A percentile compares a stretch with the other conserved stretches of the same genome.
phyloP scores from a whole-genome alignment of 1,140 invertebrate genomes.

The Metaphire vulgaris region DNA sequence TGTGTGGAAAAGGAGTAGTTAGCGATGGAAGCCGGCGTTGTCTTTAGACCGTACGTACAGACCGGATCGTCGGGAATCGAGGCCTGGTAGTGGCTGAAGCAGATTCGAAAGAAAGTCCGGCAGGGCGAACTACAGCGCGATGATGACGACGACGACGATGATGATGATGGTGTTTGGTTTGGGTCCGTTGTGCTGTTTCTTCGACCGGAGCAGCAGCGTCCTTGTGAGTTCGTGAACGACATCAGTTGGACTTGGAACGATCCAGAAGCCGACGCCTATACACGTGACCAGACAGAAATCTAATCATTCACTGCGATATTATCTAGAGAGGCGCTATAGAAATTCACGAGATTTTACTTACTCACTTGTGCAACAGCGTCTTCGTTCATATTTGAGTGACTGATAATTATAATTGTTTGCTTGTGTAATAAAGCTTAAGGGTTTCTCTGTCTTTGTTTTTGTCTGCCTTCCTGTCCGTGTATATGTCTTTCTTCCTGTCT shows the following conservation, averaged over 20 bases:
- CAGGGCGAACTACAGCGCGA: constrained; percentile 59
- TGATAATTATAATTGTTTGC: no score
- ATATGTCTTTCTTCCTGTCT: no score
- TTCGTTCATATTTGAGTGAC: no score
- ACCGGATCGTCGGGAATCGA: constrained; percentile 75
- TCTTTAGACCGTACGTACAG: constrained; percentile 83
- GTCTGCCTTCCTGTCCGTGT: no score
- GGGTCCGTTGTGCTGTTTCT: constrained; percentile 44
- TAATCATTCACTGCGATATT: no score
- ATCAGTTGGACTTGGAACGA: constrained; percentile 84
- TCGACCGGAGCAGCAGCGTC: constrained; percentile 71
- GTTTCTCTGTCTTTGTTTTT: no score
- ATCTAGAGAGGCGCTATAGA: no score
- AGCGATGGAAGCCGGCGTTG: constrained; percentile 76
- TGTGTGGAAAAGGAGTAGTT: constrained; percentile 47
- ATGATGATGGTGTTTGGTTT: background rate
- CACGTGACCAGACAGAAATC: no score
- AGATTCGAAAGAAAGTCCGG: constrained; percentile 82
- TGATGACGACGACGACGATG: background rate
- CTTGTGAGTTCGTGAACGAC: constrained; percentile 79
- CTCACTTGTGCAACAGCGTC: no score
- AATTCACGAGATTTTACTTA: no score
- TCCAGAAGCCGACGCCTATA: constrained; percentile 67
- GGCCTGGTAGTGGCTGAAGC: constrained; percentile 87
- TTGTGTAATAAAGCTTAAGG: no score